A percentile compares a stretch with the other conserved stretches of the same genome.
These are phyloP conservation scores for Theonella swinhoei DNA, from an alignment of 37 sponge, comb jelly and placozoan genomes.

Conservation along the genomic window DNA sequence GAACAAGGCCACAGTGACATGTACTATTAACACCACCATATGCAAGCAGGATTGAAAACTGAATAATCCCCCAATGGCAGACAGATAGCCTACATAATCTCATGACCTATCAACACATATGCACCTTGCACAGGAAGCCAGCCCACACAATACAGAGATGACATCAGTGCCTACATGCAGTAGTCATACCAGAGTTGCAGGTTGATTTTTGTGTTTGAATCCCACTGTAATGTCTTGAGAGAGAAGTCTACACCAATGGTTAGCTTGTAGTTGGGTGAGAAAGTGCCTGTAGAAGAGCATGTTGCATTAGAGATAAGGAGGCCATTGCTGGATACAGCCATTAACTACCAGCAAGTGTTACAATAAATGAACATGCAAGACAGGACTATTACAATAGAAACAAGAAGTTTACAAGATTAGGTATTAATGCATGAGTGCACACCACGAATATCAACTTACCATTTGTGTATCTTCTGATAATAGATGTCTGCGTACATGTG, in stretches of 20 bases:
- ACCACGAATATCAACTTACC: constrained; percentile 54
- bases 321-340: too few relatives aligned
- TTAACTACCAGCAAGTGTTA: too few relatives aligned
- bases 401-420: too few relatives aligned
- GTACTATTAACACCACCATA: too few relatives aligned
- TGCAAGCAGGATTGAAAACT: neutral
- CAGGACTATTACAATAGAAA: neutral
- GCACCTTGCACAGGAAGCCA: too few relatives aligned
- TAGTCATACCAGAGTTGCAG: constrained; percentile 96
- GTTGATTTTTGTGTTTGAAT: constrained; percentile 61
- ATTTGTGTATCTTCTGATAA: constrained; percentile 90
- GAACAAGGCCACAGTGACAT: neutral
- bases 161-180: too few relatives aligned
- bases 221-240: constrained; percentile 75
- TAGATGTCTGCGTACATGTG: constrained; percentile 84
- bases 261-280: constrained; percentile 94
- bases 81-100: too few relatives aligned
- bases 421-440: too few relatives aligned
- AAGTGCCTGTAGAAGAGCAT: constrained; percentile 46
- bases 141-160: too few relatives aligned
- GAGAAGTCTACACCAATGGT: constrained; percentile 97
- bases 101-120: too few relatives aligned
- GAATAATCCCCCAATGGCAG: neutral
- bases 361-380: neutral
- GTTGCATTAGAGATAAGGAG: neutral